Percentiles rank a stretch among this genome's conserved stretches.
These are phyloP conservation scores for Myrmecophaga tridactyla DNA, from an alignment of 2,113 vertebrate genomes.

Conservation along the genomic window DNA sequence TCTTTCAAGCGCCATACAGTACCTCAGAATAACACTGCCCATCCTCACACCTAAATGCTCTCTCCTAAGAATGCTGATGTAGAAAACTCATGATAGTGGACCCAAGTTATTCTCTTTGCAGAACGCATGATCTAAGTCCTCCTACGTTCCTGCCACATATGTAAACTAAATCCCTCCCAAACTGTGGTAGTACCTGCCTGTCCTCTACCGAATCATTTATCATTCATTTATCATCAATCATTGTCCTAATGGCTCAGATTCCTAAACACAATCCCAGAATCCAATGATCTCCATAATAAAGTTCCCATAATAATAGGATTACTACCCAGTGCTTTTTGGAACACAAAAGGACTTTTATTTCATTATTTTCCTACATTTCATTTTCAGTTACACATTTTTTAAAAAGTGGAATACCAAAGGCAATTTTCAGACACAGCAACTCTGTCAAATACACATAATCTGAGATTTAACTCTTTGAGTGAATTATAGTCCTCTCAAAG, in stretches of 20 bases:
- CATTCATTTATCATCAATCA: slow-evolving; percentile 36
- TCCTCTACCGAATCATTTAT: slow-evolving; percentile 9
- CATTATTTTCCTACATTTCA: slow-evolving; percentile 81
- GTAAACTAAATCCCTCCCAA: not conserved
- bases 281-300: slow-evolving; percentile 55
- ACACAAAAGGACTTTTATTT: slow-evolving; percentile 83
- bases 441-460: slow-evolving; percentile 76
- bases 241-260: slow-evolving; percentile 70
- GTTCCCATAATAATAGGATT: slow-evolving; percentile 73
- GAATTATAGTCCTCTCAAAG: slow-evolving; percentile 55
- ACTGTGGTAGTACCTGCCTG: not conserved
- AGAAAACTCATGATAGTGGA: not conserved
- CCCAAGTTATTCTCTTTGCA: not conserved
- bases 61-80: not conserved
- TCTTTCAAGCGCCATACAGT: not conserved
- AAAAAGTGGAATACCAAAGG: slow-evolving; percentile 81
- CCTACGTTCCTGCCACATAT: not conserved
- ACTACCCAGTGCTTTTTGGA: slow-evolving; percentile 72
- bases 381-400: slow-evolving; percentile 82
- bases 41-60: not conserved
- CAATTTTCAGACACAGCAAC: slow-evolving; percentile 80
- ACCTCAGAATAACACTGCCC: not conserved
- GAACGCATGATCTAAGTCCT: not conserved
- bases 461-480: slow-evolving; percentile 75
- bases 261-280: slow-evolving; percentile 58